Conservation (phyloP, 2,888 invertebrate species). For the Alentia gelatinosa region DNA sequence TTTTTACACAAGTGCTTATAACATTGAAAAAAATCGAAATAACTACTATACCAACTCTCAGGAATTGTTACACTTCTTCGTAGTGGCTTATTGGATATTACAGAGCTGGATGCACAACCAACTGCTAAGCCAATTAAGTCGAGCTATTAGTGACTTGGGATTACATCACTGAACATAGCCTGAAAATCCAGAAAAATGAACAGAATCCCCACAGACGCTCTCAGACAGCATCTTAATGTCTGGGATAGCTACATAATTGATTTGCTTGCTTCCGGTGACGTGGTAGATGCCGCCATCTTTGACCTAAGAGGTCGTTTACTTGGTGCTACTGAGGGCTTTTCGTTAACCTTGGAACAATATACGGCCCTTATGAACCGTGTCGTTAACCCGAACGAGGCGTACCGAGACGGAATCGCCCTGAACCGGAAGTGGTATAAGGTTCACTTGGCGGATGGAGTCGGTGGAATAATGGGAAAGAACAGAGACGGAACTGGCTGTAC, state of each 20-base stretch:
- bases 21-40: no score
- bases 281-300: not conserved
- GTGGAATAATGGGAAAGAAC: constrained; percentile 5
- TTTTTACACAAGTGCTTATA: no score
- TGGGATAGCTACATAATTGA: constrained; percentile 18
- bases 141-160: no score
- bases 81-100: no score
- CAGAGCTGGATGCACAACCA: no score
- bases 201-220: not conserved
- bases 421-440: not conserved
- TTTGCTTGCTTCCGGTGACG: not conserved
- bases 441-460: not conserved
- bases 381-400: not conserved
- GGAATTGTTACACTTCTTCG: no score
- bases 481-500: not conserved
- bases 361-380: not conserved
- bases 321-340: not conserved
- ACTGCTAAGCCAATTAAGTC: no score
- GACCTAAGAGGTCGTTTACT: not conserved
- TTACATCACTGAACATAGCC: no score
- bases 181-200: no score
- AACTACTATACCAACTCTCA: no score
- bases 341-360: not conserved
- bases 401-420: not conserved
- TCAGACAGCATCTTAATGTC: not conserved